Evolutionary conservation across 2,113 vertebrate species (phyloP).

Genomic region (Stictonetta naevosa): DNA sequence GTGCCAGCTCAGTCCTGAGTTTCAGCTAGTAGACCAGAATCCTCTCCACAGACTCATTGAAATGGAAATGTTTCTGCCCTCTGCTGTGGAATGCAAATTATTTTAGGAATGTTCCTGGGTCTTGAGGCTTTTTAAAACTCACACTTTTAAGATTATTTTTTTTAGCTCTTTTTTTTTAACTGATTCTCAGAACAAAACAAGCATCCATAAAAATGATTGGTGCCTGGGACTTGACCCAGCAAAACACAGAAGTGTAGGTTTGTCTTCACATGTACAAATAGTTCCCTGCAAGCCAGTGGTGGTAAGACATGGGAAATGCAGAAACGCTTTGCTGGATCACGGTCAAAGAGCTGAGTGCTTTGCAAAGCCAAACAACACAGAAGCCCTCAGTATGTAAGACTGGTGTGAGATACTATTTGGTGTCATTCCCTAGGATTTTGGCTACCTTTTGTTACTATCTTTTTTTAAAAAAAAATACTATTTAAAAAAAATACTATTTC

Average conservation of each 20-base stretch:
- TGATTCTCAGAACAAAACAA: conserved; percentile 15
- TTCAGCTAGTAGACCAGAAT: conserved; percentile 5
- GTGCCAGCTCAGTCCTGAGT: background rate
- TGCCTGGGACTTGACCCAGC: background rate
- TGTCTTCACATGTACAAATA: background rate
- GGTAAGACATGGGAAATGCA: conserved; percentile 28
- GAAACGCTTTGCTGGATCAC: background rate
- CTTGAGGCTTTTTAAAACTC: conserved; percentile 53
- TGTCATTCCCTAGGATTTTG: background rate
- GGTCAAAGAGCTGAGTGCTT: conserved; percentile 39
- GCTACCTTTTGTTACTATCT: background rate
- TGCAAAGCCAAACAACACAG: conserved; percentile 29
- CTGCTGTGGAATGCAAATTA: conserved; percentile 69
- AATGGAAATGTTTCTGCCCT: conserved; percentile 68
- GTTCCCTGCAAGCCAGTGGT: background rate
- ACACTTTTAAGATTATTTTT: background rate
- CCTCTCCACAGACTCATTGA: conserved; percentile 62
- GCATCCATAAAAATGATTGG: background rate
- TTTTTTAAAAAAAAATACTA: background rate
- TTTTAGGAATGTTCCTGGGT: conserved; percentile 69
- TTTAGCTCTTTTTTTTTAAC: conserved; percentile 10
- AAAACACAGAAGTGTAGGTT: conserved; percentile 17
- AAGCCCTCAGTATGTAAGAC: conserved; percentile 10
- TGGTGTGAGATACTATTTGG: background rate
- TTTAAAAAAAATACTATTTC: background rate